Evolutionary conservation across 2,797 vertebrate genomes (phyloP).

Genomic region (Myripristis murdjan): DNA sequence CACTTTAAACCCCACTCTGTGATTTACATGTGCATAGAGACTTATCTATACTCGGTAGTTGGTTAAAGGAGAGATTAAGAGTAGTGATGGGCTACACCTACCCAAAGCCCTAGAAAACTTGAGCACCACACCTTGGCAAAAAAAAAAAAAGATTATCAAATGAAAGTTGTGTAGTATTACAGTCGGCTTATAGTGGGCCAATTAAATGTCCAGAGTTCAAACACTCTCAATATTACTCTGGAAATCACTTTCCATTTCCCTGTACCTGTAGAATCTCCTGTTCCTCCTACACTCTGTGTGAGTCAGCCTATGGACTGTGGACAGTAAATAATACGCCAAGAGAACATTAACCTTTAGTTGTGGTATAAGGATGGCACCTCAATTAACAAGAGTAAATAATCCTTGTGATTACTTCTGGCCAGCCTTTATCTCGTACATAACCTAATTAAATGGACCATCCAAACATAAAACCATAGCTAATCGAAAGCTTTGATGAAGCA

Average conservation of each 20-base stretch:
- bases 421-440: slow-evolving; percentile 84
- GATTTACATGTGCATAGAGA: slow-evolving; percentile 80
- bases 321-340: slow-evolving; percentile 81
- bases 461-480: slow-evolving; percentile 86
- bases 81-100: slow-evolving; percentile 46
- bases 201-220: slow-evolving; percentile 67
- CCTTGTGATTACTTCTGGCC: slow-evolving; percentile 87
- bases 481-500: slow-evolving; percentile 80
- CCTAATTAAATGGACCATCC: slow-evolving; percentile 86
- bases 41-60: slow-evolving; percentile 68
- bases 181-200: slow-evolving; percentile 34
- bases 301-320: slow-evolving; percentile 55
- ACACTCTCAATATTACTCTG: slow-evolving; percentile 54
- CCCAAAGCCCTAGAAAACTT: slow-evolving; percentile 58
- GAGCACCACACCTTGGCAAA: slow-evolving; percentile 63
- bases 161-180: slow-evolving; percentile 53
- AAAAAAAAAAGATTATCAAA: slow-evolving; percentile 70
- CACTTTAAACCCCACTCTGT: slow-evolving; percentile 67
- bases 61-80: slow-evolving; percentile 75
- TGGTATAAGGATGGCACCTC: slow-evolving; percentile 84
- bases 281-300: slow-evolving; percentile 34
- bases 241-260: slow-evolving; percentile 51
- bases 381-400: slow-evolving; percentile 90
- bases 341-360: slow-evolving; percentile 87
- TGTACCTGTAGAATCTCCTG: slow-evolving; percentile 44